Base-by-base conservation (phyloP, 2,797 vertebrate genomes). In the Atherinosoma microstoma region DNA sequence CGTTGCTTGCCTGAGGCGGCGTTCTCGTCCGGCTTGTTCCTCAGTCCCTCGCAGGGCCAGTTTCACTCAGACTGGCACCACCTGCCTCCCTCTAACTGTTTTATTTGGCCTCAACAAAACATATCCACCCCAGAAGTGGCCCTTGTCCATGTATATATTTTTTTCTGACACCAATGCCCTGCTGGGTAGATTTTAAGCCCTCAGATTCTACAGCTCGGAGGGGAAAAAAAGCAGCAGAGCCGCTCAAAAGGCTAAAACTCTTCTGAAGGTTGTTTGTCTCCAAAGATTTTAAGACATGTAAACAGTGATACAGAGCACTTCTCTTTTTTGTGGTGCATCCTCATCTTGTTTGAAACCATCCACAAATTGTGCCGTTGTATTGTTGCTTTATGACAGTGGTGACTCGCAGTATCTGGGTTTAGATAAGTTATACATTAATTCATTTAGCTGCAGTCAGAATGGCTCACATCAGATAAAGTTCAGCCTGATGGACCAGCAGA, bases 371-470 rank as follows among this genome's bases (percentile, higher is more conserved):
- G 62, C 45, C 35, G 59, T 38, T 58, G 22, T 53, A 72, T 83
- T 20, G 51, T 70, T 60, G 68, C 30, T 56, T n/a, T 36, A 24
- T 63, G 38, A 49, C 34, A 40, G 34, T 11, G 24, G 15, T 77
- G 75, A 74, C 75, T 74, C 54, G 57, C 32, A 54, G 49, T 70
- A 51, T 51, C 51, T 34, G 59, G 45, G 45, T 76, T 73, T 68
- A 70, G 62, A 63, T 36, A 64, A 67, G 40, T 79, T 86, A 36
- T 78, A 70, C 74, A 77, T 65, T 78, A 71, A 82, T 82, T 85
- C 83, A 88, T 84, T 85, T 88, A 85, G 74, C 79, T 73, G 68
- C 83, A 85, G 86, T 89, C 88, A 82, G 77, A 82, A 81, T 47
- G 15, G 20, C 62, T 90, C 71, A 36, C 69, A 35, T 91, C 85